These are phyloP conservation scores for Peucedramus taeniatus DNA, from an alignment of 2,113 vertebrate genomes.

Conservation along the genomic window DNA sequence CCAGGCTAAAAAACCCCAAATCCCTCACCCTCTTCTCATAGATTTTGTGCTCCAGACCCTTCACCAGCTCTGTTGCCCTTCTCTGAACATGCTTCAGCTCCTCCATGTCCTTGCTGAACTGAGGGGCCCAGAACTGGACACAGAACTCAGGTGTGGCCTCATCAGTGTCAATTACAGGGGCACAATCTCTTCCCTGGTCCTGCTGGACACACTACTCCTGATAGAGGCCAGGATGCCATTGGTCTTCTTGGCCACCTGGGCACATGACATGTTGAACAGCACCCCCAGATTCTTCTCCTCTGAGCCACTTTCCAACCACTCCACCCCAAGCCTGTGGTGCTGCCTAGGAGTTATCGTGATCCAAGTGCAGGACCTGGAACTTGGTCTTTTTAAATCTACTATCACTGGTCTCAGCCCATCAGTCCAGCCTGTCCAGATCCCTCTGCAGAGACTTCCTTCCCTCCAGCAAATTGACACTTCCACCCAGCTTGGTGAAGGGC, in stretches of 20 bases:
- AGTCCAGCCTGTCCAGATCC: background rate
- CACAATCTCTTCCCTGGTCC: background rate
- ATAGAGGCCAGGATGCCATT: background rate
- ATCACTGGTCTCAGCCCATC: rapidly evolving
- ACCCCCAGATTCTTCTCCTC: background rate
- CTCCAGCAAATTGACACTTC: background rate
- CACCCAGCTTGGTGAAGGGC: background rate
- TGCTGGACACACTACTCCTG: background rate
- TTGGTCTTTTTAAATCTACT: background rate
- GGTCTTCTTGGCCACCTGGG: background rate
- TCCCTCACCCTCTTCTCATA: background rate
- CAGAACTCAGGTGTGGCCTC: background rate
- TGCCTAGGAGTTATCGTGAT: background rate
- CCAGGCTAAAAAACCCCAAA: background rate
- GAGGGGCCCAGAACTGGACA: background rate
- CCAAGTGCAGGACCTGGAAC: background rate
- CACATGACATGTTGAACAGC: background rate
- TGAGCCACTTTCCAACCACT: background rate
- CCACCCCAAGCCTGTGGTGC: no score
- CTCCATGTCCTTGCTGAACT: background rate
- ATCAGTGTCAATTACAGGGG: rapidly evolving
- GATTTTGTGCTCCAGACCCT: background rate
- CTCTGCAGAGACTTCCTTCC: background rate
- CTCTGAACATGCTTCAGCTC: rapidly evolving
- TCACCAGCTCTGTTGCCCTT: background rate